These are phyloP conservation scores for Premnoplex brunnescens DNA, from an alignment of 2,797 vertebrate genomes.

Conservation along the genomic window DNA sequence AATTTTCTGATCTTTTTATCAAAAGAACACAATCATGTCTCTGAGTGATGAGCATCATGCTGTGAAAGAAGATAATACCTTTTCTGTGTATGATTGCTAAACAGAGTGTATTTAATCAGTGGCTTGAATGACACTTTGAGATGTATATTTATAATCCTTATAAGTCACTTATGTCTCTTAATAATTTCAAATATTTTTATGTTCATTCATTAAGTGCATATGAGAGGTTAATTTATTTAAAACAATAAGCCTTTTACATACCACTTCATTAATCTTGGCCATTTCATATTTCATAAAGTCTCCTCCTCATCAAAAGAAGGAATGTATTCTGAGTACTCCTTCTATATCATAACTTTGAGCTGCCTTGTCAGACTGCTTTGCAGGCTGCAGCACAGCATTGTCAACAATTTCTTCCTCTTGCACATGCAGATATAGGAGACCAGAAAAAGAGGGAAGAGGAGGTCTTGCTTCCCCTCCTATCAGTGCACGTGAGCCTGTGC, in stretches of 20 bases:
- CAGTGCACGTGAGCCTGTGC: background rate
- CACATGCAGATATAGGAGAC: background rate
- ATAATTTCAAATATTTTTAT: background rate
- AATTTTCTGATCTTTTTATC: constrained; percentile 7
- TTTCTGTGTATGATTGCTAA: background rate
- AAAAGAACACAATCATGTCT: constrained; percentile 1
- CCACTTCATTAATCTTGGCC: background rate
- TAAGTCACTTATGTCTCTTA: background rate
- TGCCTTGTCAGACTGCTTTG: background rate
- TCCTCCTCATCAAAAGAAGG: background rate
- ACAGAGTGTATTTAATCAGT: background rate
- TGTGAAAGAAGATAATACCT: background rate
- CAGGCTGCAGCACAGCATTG: background rate
- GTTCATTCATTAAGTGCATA: background rate
- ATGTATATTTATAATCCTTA: background rate
- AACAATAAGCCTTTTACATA: background rate
- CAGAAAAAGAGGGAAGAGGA: background rate
- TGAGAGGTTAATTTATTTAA: background rate
- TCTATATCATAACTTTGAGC: background rate
- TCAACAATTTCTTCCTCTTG: background rate
- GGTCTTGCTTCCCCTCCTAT: background rate
- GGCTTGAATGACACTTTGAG: background rate
- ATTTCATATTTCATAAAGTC: background rate
- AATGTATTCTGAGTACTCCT: background rate
- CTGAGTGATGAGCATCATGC: background rate